phyloP scores from a whole-genome alignment of 2,888 invertebrate genomes.

The Torymus tubicola region DNA sequence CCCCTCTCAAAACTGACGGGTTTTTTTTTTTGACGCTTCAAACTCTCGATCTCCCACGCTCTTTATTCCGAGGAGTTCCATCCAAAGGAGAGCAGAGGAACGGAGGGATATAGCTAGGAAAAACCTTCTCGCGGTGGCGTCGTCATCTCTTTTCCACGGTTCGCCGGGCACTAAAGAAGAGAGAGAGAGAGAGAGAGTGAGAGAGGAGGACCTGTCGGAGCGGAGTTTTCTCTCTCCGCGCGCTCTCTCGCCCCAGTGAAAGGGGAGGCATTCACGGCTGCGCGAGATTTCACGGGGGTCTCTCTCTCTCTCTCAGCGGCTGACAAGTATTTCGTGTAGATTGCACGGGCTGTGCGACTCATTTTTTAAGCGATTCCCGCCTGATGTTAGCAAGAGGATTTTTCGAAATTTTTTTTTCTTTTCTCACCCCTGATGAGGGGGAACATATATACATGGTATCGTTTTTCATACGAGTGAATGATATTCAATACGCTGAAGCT shows the following conservation, averaged over 20 bases:
- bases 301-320: not conserved
- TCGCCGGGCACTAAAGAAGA: conserved; percentile 38
- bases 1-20: conserved; percentile 29
- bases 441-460: no score
- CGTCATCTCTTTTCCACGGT: conserved; percentile 51
- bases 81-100: not conserved
- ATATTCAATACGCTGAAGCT: not conserved
- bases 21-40: conserved; percentile 34
- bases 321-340: conserved; percentile 30
- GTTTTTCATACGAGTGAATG: no score
- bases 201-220: not conserved
- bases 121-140: not conserved
- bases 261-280: conserved; percentile 6
- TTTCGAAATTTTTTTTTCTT: not conserved
- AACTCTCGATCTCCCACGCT: not conserved
- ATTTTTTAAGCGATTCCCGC: conserved; percentile 24
- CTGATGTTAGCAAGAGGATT: conserved; percentile 5
- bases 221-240: not conserved
- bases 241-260: not conserved
- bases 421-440: no score
- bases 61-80: not conserved
- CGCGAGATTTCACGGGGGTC: conserved; percentile 17
- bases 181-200: conserved; percentile 12
- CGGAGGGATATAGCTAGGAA: conserved; percentile 39
- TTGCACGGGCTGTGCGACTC: not conserved